Percentiles rank a stretch among this genome's conserved stretches.
Evolutionary conservation across 2,888 invertebrate species (phyloP).

Genomic region (Lepidonotus clava): DNA sequence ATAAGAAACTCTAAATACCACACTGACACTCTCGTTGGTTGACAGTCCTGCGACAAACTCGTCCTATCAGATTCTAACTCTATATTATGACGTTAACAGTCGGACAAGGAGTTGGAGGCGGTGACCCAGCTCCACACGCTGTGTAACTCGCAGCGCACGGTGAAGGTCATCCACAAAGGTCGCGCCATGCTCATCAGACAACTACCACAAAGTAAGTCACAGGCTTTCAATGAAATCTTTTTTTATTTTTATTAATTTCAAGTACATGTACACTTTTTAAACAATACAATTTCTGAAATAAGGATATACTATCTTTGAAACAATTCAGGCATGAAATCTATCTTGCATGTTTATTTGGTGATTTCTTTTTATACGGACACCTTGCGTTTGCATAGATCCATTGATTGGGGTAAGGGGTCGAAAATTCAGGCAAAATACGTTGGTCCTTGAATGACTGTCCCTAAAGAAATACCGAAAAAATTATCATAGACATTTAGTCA

Average conservation of each 20-base stretch:
- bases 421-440: too few relatives aligned
- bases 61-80: background rate
- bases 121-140: slow-evolving; percentile 54
- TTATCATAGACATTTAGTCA: too few relatives aligned
- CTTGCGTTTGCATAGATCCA: too few relatives aligned
- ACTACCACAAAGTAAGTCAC: slow-evolving; percentile 16
- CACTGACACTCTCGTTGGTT: too few relatives aligned
- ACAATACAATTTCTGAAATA: background rate
- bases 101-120: slow-evolving; percentile 50
- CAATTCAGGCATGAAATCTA: too few relatives aligned
- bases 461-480: too few relatives aligned
- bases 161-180: slow-evolving; percentile 44
- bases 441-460: too few relatives aligned
- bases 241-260: background rate
- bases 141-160: slow-evolving; percentile 54
- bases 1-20: too few relatives aligned
- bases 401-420: too few relatives aligned
- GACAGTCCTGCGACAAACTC: too few relatives aligned
- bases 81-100: slow-evolving; percentile 3
- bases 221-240: background rate
- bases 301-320: background rate
- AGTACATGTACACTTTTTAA: background rate
- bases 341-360: too few relatives aligned
- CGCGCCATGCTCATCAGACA: slow-evolving; percentile 45
- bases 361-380: too few relatives aligned